phyloP scores from a whole-genome alignment of 2,113 vertebrate genomes.

The Spheniscus mendiculus region DNA sequence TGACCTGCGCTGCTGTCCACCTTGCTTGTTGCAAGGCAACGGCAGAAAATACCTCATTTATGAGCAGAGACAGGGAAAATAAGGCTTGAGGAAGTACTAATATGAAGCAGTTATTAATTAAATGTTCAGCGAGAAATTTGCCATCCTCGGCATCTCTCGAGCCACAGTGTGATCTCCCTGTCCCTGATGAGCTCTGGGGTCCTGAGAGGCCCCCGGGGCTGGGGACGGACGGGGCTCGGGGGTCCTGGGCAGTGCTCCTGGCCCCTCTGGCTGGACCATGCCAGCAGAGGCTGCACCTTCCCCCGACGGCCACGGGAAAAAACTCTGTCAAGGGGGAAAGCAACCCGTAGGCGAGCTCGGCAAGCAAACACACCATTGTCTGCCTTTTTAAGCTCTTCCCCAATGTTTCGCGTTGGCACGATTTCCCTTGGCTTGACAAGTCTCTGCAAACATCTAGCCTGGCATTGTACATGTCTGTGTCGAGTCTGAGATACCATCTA shows the following conservation, averaged over 20 bases:
- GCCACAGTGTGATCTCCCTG: background rate
- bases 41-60: background rate
- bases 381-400: conserved; percentile 42
- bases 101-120: background rate
- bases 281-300: background rate
- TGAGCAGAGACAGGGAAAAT: background rate
- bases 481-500: conserved; percentile 54
- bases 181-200: background rate
- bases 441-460: conserved; percentile 53
- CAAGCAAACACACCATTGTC: conserved; percentile 17
- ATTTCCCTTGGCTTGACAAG: conserved; percentile 49
- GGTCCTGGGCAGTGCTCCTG: background rate
- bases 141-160: background rate
- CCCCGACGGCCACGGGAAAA: accelerated
- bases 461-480: conserved; percentile 47
- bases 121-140: background rate
- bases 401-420: background rate
- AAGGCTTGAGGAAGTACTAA: background rate
- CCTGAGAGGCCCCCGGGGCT: background rate
- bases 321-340: background rate
- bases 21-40: background rate
- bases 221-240: accelerated
- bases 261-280: background rate
- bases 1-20: background rate
- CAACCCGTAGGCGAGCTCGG: background rate